Percentiles rank a stretch among this genome's conserved stretches.
Evolutionary conservation across 1,140 invertebrate genomes (phyloP).

Genomic region (Gonioctena quinquepunctata): DNA sequence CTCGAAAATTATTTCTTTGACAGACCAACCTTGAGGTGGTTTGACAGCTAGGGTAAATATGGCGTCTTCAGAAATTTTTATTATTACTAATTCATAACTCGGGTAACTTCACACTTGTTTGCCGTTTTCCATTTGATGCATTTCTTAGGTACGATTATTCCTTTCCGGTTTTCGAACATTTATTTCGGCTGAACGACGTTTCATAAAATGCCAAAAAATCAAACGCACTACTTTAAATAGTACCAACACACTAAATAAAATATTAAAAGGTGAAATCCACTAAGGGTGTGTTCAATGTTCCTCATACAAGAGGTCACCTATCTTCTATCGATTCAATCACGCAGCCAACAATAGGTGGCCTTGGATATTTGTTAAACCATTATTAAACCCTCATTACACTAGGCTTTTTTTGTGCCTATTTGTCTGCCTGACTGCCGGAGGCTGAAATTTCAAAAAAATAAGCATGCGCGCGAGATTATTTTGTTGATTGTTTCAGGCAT

Average conservation of each 20-base stretch:
- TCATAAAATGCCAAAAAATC: constrained; percentile 28
- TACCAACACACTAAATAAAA: constrained; percentile 17
- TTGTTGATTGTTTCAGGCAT: no score
- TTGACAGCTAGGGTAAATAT: constrained; percentile 35
- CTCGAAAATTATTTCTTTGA: constrained; percentile 36
- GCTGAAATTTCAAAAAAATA: no score
- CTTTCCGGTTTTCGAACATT: neutral
- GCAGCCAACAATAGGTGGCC: no score
- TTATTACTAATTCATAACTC: neutral
- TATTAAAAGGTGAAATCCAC: no score
- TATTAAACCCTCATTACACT: no score
- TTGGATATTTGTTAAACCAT: neutral
- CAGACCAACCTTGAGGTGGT: constrained; percentile 33
- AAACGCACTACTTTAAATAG: constrained; percentile 26
- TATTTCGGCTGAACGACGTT: neutral
- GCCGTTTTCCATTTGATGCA: neutral
- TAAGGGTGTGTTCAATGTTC: no score
- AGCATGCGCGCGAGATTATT: no score
- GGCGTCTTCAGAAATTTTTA: constrained; percentile 23
- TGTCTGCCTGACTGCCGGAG: no score
- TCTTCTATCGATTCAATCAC: no score
- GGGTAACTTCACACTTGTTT: neutral
- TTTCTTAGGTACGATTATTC: neutral
- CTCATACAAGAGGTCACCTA: no score
- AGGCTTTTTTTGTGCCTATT: no score